Conservation (phyloP, 2,888 invertebrate genomes). For the Phaedon cochleariae region DNA sequence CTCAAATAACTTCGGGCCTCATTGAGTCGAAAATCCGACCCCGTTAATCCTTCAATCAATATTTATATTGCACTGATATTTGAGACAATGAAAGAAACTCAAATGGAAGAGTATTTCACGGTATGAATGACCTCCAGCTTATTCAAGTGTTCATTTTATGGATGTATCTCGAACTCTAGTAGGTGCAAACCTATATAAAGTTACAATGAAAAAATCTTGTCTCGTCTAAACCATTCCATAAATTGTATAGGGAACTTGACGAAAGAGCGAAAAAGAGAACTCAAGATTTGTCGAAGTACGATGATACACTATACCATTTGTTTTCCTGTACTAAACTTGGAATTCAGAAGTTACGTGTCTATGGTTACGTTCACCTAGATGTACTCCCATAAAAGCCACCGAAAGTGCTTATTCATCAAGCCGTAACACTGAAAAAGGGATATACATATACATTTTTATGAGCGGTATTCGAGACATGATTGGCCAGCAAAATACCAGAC, state of each 20-base stretch:
- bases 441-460: conserved; percentile 14
- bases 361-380: conserved; percentile 2
- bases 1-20: too few relatives aligned
- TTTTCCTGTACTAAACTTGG: not conserved
- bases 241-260: not conserved
- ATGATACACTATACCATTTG: not conserved
- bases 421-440: conserved; percentile 7
- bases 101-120: too few relatives aligned
- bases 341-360: not conserved
- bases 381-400: conserved; percentile 3
- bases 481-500: conserved; percentile 15
- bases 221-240: not conserved
- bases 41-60: too few relatives aligned
- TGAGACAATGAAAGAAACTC: too few relatives aligned
- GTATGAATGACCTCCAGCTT: too few relatives aligned
- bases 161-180: too few relatives aligned
- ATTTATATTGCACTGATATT: too few relatives aligned
- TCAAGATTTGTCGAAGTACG: not conserved
- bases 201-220: too few relatives aligned
- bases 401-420: conserved; percentile 17
- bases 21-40: too few relatives aligned
- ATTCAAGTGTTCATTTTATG: too few relatives aligned
- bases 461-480: conserved; percentile 6
- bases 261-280: not conserved
- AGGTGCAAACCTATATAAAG: too few relatives aligned